These are phyloP conservation scores for Physocephala rufipes DNA, from an alignment of 2,888 invertebrate species.

Conservation along the genomic window DNA sequence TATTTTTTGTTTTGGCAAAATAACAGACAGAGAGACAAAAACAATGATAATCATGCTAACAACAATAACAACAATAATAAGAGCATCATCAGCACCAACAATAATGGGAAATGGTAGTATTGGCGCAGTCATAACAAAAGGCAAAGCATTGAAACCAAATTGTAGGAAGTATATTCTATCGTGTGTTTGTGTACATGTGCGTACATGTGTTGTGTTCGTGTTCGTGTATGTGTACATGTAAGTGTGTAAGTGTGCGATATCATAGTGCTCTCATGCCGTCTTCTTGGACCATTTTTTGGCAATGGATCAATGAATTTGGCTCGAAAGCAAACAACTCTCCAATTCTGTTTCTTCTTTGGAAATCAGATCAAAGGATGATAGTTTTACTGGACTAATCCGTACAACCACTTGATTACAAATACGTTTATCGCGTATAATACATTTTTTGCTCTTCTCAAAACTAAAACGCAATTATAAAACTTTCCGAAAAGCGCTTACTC, in stretches of 20 bases:
- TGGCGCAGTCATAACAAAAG: not conserved
- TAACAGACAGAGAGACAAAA: not conserved
- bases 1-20: not conserved
- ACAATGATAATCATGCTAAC: no score
- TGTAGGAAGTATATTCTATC: not conserved
- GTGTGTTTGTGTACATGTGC: not conserved
- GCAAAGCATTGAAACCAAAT: conserved; percentile 10
- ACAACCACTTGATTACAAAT: no score
- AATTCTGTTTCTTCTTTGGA: no score
- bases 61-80: no score
- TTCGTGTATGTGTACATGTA: not conserved
- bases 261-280: no score
- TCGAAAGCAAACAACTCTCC: not conserved
- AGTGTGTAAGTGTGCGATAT: not conserved
- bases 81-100: no score
- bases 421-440: no score
- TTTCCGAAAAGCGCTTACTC: no score
- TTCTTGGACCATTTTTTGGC: not conserved
- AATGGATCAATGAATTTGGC: not conserved
- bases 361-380: no score
- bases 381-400: no score
- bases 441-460: no score
- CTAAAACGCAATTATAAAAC: no score
- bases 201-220: not conserved
- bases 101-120: not conserved